Evolutionary conservation across 1,140 invertebrate genomes (phyloP).

Genomic region (Hylaeus volcanicus): DNA sequence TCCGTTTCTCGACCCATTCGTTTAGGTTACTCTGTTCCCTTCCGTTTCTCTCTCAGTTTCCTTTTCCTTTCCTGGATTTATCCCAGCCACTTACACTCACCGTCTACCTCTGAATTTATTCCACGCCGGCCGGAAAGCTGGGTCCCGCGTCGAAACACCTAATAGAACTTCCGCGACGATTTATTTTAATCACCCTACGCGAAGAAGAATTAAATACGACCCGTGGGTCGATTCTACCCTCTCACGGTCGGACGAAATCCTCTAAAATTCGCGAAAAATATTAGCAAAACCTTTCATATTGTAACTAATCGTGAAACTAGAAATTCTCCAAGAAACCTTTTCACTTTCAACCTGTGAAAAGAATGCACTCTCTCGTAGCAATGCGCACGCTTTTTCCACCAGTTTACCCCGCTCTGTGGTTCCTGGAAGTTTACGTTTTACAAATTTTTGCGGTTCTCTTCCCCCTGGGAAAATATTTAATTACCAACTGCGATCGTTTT

Average conservation of each 20-base stretch:
- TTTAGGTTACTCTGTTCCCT: not conserved
- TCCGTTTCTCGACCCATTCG: conserved; percentile 9
- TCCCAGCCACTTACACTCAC: conserved; percentile 18
- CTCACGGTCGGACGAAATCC: too few relatives aligned
- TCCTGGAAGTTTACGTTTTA: too few relatives aligned
- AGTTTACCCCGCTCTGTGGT: too few relatives aligned
- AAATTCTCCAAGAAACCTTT: too few relatives aligned
- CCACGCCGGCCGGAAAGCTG: not conserved
- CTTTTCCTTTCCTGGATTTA: conserved; percentile 7
- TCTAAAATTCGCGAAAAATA: too few relatives aligned
- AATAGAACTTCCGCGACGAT: conserved; percentile 6
- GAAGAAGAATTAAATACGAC: conserved; percentile 11
- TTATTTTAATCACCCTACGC: conserved; percentile 25
- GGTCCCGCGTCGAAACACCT: not conserved
- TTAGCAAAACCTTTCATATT: too few relatives aligned
- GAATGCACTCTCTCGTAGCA: too few relatives aligned
- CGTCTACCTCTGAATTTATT: conserved; percentile 25
- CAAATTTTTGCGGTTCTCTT: conserved; percentile 5
- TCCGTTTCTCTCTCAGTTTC: not conserved
- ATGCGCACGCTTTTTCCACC: not conserved
- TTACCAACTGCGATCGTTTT: conserved; percentile 13
- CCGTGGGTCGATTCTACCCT: not conserved
- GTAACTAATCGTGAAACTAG: too few relatives aligned
- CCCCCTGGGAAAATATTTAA: not conserved
- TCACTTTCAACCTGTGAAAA: too few relatives aligned